Evolutionary conservation across 2,113 vertebrate species (phyloP).

Genomic region (Salvelinus alpinus): DNA sequence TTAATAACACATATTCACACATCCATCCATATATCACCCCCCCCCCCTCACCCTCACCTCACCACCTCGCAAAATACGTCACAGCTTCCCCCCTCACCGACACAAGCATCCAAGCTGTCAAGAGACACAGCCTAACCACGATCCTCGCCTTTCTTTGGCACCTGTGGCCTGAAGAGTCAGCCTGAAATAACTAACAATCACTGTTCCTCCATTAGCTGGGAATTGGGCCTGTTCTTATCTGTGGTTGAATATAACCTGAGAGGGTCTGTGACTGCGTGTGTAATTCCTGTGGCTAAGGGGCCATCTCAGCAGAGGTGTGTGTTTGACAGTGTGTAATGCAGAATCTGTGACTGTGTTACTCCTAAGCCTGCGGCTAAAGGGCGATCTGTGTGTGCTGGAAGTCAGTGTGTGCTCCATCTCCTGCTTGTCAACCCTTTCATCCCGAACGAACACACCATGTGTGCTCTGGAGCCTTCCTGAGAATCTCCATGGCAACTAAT

Average conservation of each 20-base stretch:
- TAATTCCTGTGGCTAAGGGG: too few species aligned
- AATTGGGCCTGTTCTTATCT: too few species aligned
- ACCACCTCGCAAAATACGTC: background rate
- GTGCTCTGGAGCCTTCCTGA: background rate
- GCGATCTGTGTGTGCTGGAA: background rate
- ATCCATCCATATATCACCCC: background rate
- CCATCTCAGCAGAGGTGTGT: too few species aligned
- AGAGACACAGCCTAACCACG: too few species aligned
- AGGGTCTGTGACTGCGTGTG: too few species aligned
- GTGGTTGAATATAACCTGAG: too few species aligned
- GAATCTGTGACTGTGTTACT: background rate
- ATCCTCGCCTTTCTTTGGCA: background rate
- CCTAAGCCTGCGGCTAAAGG: too few species aligned
- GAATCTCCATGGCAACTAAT: slow-evolving; percentile 1
- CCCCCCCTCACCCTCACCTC: background rate
- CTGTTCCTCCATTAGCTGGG: too few species aligned
- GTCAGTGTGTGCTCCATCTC: background rate
- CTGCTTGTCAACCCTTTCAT: background rate
- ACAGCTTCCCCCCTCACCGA: background rate
- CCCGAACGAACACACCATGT: background rate
- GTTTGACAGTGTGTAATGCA: background rate
- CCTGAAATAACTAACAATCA: too few species aligned
- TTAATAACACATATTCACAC: background rate
- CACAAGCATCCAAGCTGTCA: background rate
- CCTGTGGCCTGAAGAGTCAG: background rate